Evolutionary conservation across 2,888 invertebrate genomes (phyloP).

Genomic region (Drosophila meridiana): DNA sequence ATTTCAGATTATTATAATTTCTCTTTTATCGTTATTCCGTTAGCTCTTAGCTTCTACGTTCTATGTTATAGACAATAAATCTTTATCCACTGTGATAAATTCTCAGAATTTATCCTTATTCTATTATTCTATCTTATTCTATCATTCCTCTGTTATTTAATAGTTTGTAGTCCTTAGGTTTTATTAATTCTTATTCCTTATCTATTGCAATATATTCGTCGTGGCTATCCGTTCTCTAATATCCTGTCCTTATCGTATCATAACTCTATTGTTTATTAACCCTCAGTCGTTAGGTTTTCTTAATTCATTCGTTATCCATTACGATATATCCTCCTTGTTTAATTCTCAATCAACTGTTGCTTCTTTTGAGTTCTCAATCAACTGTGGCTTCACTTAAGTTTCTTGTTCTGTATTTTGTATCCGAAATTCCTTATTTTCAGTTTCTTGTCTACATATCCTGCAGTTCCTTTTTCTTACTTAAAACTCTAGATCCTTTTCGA

Average conservation of each 20-base stretch:
- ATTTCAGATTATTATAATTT: background rate
- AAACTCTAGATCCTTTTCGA: background rate
- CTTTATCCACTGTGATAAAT: background rate
- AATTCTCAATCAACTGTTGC: background rate
- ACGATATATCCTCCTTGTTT: background rate
- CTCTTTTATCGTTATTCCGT: background rate
- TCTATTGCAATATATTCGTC: no score
- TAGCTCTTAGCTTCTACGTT: background rate
- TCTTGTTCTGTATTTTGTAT: background rate
- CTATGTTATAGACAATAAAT: background rate
- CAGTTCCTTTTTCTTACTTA: background rate
- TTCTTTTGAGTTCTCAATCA: background rate
- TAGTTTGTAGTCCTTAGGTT: no score
- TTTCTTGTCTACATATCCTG: background rate
- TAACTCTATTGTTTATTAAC: no score
- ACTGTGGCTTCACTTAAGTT: background rate
- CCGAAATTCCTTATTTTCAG: background rate
- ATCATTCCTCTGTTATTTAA: no score
- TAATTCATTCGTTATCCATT: no score
- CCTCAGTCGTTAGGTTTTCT: no score
- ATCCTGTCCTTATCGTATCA: no score
- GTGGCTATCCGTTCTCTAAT: no score
- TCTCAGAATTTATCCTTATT: background rate
- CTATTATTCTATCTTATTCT: no score
- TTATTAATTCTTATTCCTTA: no score